Evolutionary conservation across 2,888 invertebrate species (phyloP).

Genomic region (Xestia rhomboidea): DNA sequence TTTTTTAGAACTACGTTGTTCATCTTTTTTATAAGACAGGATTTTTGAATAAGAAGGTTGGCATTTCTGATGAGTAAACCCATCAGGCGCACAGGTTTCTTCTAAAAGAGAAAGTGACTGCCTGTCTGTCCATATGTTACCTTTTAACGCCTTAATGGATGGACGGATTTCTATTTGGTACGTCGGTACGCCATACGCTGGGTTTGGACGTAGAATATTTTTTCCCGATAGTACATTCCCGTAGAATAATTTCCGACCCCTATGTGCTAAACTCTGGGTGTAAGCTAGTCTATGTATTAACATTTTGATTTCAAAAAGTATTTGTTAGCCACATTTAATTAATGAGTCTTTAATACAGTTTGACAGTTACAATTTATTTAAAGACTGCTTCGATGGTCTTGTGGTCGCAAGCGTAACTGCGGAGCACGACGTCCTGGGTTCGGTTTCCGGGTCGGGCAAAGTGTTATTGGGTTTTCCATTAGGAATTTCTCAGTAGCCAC

Average conservation of each 20-base stretch:
- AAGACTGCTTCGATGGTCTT: no score
- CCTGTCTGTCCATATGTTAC: constrained; percentile 5
- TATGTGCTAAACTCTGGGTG: neutral
- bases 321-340: no score
- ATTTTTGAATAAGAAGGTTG: neutral
- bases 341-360: neutral
- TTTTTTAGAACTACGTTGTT: neutral
- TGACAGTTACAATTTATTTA: neutral
- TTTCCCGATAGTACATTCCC: neutral
- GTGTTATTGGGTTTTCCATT: no score
- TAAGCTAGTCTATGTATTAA: neutral
- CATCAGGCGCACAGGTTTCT: neutral
- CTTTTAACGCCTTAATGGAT: neutral
- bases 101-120: neutral
- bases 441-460: no score
- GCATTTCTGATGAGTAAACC: neutral
- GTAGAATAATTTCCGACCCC: neutral
- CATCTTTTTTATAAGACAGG: neutral
- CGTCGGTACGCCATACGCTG: neutral
- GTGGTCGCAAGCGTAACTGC: no score
- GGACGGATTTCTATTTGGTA: neutral
- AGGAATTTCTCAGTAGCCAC: no score
- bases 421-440: no score
- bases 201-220: neutral
- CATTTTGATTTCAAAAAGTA: neutral